Percentiles rank a stretch among this genome's conserved stretches.
phyloP scores from a whole-genome alignment of 2,113 vertebrate genomes.

The Rhea pennata region DNA sequence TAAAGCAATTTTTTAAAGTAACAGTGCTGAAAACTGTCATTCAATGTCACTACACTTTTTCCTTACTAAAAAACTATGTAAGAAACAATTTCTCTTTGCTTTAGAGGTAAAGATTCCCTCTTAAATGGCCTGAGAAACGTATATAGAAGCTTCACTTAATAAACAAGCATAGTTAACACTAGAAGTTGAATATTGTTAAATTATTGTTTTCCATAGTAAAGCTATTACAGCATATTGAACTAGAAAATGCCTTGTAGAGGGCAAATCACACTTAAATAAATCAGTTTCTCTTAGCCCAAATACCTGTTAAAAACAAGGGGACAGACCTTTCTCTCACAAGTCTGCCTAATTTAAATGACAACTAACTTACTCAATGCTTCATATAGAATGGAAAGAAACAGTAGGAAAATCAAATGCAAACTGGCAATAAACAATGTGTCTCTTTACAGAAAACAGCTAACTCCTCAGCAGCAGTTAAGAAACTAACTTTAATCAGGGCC shows the following conservation, averaged over 20 bases:
- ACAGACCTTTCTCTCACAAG: background rate
- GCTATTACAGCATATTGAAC: background rate
- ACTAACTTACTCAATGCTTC: background rate
- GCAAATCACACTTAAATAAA: background rate
- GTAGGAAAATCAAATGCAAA: background rate
- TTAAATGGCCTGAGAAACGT: background rate
- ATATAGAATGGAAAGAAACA: background rate
- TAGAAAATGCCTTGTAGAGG: background rate
- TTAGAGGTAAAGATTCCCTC: background rate
- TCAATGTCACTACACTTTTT: background rate
- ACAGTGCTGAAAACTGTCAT: background rate
- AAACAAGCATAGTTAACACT: background rate
- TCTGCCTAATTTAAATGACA: background rate
- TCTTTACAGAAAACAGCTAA: background rate
- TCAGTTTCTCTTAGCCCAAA: background rate
- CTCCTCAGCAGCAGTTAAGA: background rate
- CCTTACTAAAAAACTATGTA: background rate
- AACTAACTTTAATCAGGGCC: fast-evolving
- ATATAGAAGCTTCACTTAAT: background rate
- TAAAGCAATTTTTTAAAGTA: background rate
- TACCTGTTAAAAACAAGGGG: background rate
- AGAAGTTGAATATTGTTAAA: background rate
- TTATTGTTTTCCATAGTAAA: background rate
- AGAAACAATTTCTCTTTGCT: background rate
- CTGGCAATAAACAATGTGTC: background rate